These are phyloP conservation scores for Tipula confusa DNA, from an alignment of 2,888 invertebrate species.

Conservation along the genomic window DNA sequence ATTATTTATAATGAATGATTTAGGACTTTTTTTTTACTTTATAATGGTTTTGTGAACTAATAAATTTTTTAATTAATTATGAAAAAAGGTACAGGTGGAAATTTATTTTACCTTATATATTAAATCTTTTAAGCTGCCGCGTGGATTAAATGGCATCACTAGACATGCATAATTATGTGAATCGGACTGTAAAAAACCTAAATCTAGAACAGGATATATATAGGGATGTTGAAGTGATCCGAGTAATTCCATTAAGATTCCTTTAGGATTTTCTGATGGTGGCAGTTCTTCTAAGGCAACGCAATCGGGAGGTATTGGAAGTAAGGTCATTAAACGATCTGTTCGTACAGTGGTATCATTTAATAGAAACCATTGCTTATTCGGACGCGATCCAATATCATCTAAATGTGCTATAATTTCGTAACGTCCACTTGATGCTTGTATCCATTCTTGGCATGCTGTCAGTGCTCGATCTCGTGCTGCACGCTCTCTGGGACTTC, in stretches of 20 bases:
- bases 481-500: slow-evolving; percentile 61
- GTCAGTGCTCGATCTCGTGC: slow-evolving; percentile 62
- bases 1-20: slow-evolving; percentile 17
- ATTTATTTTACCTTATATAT: slow-evolving; percentile 68
- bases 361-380: slow-evolving; percentile 89
- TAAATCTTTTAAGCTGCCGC: slow-evolving; percentile 84
- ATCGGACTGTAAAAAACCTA: slow-evolving; percentile 63
- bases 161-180: slow-evolving; percentile 64
- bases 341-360: slow-evolving; percentile 67
- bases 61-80: slow-evolving; percentile 12
- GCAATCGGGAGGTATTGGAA: slow-evolving; percentile 49
- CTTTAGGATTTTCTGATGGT: slow-evolving; percentile 61
- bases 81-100: neutral
- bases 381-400: slow-evolving; percentile 76
- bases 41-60: slow-evolving; percentile 32
- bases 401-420: slow-evolving; percentile 73
- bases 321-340: slow-evolving; percentile 49
- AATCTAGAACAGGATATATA: slow-evolving; percentile 82
- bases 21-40: slow-evolving; percentile 32
- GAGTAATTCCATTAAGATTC: slow-evolving; percentile 75
- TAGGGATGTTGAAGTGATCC: slow-evolving; percentile 87
- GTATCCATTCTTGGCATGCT: slow-evolving; percentile 56
- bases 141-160: slow-evolving; percentile 76
- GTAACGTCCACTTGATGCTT: slow-evolving; percentile 64
- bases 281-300: slow-evolving; percentile 50